Base-by-base conservation (phyloP, 1,140 invertebrate genomes). In the Conus ventricosus region DNA sequence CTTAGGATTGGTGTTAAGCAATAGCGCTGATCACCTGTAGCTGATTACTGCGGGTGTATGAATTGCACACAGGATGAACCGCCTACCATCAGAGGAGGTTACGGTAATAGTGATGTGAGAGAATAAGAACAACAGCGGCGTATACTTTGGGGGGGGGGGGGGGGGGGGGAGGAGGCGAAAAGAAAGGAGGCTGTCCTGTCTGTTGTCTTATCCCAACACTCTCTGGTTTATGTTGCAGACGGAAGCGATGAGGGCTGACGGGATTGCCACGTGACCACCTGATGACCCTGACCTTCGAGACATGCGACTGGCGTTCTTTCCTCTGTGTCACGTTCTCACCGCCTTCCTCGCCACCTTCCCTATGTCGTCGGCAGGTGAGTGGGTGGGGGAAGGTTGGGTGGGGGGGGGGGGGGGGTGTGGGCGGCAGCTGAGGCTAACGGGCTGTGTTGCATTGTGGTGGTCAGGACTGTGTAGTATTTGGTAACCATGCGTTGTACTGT, bases 361-460 rank as follows among this genome's bases (percentile, higher is more conserved):
- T 15, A 76, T 87, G 85, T 78, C 85, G 85, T 87, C 85, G 57
- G 71, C 85, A 78, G 85, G 85, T 87, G 25, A 20, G 84, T 81
- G 8, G 57, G 39, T 0, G 39, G 39, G 39, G 39, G 39, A 3
- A 3, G 39, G 39, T 0, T 0, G 39, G 39, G 39, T 0, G 39
- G 39, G 39, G 39, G 39, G 39, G 39, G 39, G 39, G 39, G 39
- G 39, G 0, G 39, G 39, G 39, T 0, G 39, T 0, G 39, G 0
- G 39, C 39, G 0, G 39, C 0, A 3, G 39, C 39, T 39, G 39
- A 39, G 39, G 39, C 39, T 39, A 39, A 3, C 3, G 39, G 39
- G 39, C 39, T 39, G 39, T 39, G 39, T 39, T 39, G 39, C 57
- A 60, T 8, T 60, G 57, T 15, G 15, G 8, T 60, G 57, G 8